These are phyloP conservation scores for Ardeotis arabs DNA, from an alignment of 2,113 vertebrate species.

Conservation along the genomic window DNA sequence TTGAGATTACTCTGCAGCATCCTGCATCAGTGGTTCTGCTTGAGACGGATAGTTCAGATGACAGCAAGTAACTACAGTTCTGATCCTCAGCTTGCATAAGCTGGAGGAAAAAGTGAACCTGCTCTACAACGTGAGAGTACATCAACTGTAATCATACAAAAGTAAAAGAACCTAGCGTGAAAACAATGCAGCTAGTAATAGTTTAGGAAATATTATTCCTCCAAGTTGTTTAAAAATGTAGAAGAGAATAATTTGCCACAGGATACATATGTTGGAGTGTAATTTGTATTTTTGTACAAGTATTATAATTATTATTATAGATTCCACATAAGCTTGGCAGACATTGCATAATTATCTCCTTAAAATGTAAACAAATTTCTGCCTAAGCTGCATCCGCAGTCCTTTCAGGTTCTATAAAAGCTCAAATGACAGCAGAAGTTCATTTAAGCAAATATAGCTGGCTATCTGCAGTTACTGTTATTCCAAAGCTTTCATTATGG, in stretches of 20 bases:
- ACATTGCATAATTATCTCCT: background rate
- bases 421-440: background rate
- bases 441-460: background rate
- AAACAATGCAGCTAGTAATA: background rate
- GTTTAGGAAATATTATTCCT: background rate
- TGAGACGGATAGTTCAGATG: background rate
- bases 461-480: background rate
- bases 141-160: background rate
- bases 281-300: background rate
- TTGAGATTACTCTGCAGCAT: background rate
- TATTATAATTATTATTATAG: background rate
- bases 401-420: background rate
- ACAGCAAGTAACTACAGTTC: background rate
- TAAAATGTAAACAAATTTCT: background rate
- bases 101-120: background rate
- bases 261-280: background rate
- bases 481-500: background rate
- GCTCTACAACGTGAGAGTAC: background rate
- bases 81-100: background rate
- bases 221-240: background rate
- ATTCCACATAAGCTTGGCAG: background rate
- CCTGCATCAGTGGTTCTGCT: background rate
- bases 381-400: background rate
- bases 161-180: background rate
- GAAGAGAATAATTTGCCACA: background rate